These are phyloP conservation scores for Rutpela maculata DNA, from an alignment of 2,888 invertebrate genomes.

Conservation along the genomic window DNA sequence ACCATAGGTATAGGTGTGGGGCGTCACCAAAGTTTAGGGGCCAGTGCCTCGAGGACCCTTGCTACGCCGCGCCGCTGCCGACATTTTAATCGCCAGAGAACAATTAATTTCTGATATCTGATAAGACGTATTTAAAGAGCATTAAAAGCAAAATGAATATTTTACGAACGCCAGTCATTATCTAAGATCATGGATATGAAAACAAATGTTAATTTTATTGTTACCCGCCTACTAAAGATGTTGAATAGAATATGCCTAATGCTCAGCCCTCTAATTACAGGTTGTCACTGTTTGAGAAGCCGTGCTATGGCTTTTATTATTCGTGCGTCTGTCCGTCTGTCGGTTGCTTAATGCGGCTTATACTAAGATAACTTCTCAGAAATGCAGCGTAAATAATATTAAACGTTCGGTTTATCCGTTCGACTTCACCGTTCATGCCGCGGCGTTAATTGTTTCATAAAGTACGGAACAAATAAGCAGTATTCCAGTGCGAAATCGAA, in stretches of 20 bases:
- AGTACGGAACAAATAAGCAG: neutral
- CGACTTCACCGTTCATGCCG: neutral
- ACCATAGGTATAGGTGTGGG: no score
- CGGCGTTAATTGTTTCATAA: neutral
- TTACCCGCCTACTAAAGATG: constrained; percentile 62
- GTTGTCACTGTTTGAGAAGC: constrained; percentile 70
- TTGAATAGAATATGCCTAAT: constrained; percentile 64
- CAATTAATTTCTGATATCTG: constrained; percentile 1
- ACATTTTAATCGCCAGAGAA: neutral
- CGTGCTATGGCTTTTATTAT: constrained; percentile 65
- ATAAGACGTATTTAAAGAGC: constrained; percentile 12
- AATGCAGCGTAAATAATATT: constrained; percentile 43
- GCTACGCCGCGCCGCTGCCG: neutral
- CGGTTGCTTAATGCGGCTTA: constrained; percentile 62
- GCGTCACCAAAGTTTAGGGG: no score
- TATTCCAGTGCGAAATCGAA: neutral
- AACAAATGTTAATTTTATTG: constrained; percentile 39
- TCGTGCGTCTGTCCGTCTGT: constrained; percentile 62
- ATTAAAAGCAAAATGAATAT: constrained; percentile 23
- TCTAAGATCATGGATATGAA: constrained; percentile 21
- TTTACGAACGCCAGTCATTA: constrained; percentile 20
- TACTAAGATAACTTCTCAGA: constrained; percentile 60
- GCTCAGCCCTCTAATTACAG: constrained; percentile 69
- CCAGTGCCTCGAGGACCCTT: no score
- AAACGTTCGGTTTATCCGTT: neutral